Base-by-base conservation (phyloP, 1,140 invertebrate genomes). In the Lucilia sericata region DNA sequence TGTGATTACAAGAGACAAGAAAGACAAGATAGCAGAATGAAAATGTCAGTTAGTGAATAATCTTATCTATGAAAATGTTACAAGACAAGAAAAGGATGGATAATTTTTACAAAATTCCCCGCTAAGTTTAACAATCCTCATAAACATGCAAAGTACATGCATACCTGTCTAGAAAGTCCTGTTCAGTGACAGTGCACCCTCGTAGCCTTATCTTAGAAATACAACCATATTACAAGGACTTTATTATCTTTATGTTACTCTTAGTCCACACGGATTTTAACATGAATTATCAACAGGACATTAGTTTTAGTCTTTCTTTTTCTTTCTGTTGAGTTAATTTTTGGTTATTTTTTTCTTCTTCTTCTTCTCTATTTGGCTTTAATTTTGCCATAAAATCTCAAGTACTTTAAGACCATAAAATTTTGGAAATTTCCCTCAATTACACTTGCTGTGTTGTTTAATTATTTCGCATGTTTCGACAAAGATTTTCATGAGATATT, bases 1-100 rank as follows among this genome's bases (percentile, higher is more conserved):
- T 80, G 76, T 80, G 42, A 80, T 80, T 70, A 80, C 19, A 80
- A n/a, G n/a, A n/a, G n/a, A n/a, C n/a, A n/a, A n/a, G n/a, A n/a
- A 51, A 14, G 25, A 30, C 25, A 30, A 49, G n/a, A 21, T 70
- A 21, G 8, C 34, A 76, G 76, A 80, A 47, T 49, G 76, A 49
- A 49, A 21, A 19, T 70, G 60, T 21, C 19, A 19, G 60, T 4
- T 12, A 55, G 51, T 42, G 42, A 42, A 19, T 70, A 70, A 80
- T 80, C 76, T 80, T 80, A 80, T 80, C 76, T 47, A 80, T 80
- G 76, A 49, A 30, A 80, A 80, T 80, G 42, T 47, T 49, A 70
- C 7, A 42, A 70, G 60, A 70, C 17, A 70, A 70, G 51, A 60
- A 60, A 19, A 4, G n/a, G 19, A 21, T 19, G 60, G 60, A 21